phyloP scores from a whole-genome alignment of 2,888 invertebrate species.

The Creontiades dilutus region DNA sequence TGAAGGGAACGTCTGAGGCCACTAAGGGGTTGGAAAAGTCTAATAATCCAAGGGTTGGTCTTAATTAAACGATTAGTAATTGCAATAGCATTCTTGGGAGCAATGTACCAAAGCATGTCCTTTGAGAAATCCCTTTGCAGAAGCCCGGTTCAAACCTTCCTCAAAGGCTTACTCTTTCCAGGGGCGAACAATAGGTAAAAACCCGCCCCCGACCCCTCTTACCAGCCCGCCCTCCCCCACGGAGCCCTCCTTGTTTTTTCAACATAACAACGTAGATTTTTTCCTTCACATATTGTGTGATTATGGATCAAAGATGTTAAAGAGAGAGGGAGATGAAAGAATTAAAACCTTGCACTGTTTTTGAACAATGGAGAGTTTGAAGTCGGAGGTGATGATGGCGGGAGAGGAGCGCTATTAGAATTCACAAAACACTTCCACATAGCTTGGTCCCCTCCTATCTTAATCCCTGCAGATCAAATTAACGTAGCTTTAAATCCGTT shows the following conservation, averaged over 20 bases:
- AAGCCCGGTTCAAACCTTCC: neutral
- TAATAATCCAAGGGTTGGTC: conserved; percentile 12
- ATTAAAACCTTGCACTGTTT: conserved; percentile 60
- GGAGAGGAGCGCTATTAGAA: conserved; percentile 52
- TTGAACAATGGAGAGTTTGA: conserved; percentile 48
- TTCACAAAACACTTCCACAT: conserved; percentile 44
- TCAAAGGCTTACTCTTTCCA: conserved; percentile 36
- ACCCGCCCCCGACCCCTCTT: neutral
- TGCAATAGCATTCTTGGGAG: conserved; percentile 56
- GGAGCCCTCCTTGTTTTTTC: neutral
- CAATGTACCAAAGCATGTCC: conserved; percentile 34
- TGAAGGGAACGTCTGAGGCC: conserved; percentile 18
- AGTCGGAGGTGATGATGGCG: neutral
- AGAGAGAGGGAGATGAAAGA: conserved; percentile 58
- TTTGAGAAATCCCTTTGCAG: conserved; percentile 44
- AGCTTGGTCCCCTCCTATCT: too few relatives aligned
- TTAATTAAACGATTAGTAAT: conserved; percentile 67
- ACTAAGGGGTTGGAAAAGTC: conserved; percentile 43
- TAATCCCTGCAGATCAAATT: too few relatives aligned
- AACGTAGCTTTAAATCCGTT: too few relatives aligned
- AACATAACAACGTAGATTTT: conserved; percentile 37
- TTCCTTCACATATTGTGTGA: conserved; percentile 53
- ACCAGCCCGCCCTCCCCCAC: too few relatives aligned
- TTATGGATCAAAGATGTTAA: conserved; percentile 60
- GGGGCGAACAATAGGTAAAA: conserved; percentile 23